phyloP scores from a whole-genome alignment of 1,140 invertebrate genomes.

The Probaryconus sp. region DNA sequence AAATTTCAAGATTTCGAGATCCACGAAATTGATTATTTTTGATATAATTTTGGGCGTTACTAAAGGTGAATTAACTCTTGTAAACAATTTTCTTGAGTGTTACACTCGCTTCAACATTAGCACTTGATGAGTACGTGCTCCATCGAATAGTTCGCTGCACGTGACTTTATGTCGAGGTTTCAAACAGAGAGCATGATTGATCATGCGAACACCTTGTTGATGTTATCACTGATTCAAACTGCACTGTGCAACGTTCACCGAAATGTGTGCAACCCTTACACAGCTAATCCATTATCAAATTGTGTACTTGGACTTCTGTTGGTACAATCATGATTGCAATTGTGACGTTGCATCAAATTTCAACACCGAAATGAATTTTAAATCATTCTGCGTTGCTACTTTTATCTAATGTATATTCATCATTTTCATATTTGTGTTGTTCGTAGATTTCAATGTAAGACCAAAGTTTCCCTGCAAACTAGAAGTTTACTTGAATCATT shows the following conservation, averaged over 20 bases:
- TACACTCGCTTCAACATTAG: constrained; percentile 61
- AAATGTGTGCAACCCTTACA: constrained; percentile 69
- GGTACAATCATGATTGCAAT: constrained; percentile 62
- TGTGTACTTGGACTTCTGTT: constrained; percentile 70
- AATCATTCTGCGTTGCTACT: constrained; percentile 19
- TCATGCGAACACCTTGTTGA: constrained; percentile 69
- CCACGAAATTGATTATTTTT: no score
- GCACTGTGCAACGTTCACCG: constrained; percentile 55
- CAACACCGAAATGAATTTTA: constrained; percentile 29
- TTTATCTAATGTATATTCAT: not conserved
- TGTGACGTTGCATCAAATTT: constrained; percentile 54
- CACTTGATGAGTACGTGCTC: constrained; percentile 53
- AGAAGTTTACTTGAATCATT: no score
- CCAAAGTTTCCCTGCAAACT: no score
- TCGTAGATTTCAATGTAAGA: no score
- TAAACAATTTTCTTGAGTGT: constrained; percentile 58
- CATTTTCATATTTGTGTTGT: no score
- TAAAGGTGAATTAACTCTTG: constrained; percentile 30
- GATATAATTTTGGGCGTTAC: constrained; percentile 1
- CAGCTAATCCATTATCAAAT: constrained; percentile 75
- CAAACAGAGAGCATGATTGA: constrained; percentile 69
- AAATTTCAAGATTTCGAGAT: no score
- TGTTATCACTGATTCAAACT: constrained; percentile 71
- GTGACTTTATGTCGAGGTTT: constrained; percentile 55
- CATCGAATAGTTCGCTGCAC: constrained; percentile 43